phyloP scores from a whole-genome alignment of 35 echinoderm and acorn worm species.

The Eucidaris tribuloides region DNA sequence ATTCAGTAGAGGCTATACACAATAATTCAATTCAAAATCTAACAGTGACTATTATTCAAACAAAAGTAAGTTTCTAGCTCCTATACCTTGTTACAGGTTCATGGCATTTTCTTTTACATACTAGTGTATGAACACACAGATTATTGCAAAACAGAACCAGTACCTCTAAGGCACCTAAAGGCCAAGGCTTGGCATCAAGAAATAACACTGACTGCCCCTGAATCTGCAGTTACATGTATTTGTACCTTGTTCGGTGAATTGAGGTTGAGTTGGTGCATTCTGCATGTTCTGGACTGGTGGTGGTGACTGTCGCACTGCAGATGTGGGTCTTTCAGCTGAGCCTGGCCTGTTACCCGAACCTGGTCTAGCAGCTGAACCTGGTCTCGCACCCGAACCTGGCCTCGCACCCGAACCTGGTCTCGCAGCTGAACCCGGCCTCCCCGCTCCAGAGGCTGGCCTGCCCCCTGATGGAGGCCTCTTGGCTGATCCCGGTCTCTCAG shows the following conservation, averaged over 20 bases:
- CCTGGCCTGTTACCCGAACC: not conserved
- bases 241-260: not conserved
- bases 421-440: not conserved
- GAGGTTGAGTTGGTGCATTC: not conserved
- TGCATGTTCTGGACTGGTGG: not conserved
- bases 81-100: too few species aligned
- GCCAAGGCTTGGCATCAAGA: too few species aligned
- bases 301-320: slow-evolving; percentile 18
- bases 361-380: not conserved
- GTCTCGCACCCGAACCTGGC: not conserved
- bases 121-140: too few species aligned
- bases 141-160: too few species aligned
- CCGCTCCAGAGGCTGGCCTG: not conserved
- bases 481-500: slow-evolving; percentile 23
- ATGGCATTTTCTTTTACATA: too few species aligned
- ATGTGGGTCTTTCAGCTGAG: slow-evolving; percentile 3
- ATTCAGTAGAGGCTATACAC: too few species aligned
- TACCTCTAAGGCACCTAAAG: too few species aligned
- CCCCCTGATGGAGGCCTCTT: not conserved
- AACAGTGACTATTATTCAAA: too few species aligned
- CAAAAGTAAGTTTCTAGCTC: too few species aligned
- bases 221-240: not conserved
- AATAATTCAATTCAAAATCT: too few species aligned
- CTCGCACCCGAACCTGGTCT: slow-evolving; percentile 26
- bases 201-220: not conserved